Percentiles rank a stretch among this genome's conserved stretches.
Conservation (phyloP, 1,140 invertebrate species). For the Neotoxoptera formosana region DNA sequence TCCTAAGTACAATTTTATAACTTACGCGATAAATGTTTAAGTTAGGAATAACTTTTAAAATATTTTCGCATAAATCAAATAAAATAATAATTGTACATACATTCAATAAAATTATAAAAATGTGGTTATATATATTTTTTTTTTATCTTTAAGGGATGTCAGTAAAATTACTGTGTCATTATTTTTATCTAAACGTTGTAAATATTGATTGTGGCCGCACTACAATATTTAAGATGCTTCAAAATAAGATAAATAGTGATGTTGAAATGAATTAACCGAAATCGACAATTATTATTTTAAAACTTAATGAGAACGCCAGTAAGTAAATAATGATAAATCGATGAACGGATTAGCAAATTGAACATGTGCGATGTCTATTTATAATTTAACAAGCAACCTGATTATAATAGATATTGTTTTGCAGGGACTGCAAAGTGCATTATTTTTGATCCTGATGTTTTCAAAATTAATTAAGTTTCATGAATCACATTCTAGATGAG, state of each 20-base stretch:
- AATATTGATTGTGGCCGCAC: neutral
- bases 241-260: slow-evolving; percentile 7
- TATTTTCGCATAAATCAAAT: neutral
- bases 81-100: neutral
- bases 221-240: neutral
- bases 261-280: slow-evolving; percentile 4
- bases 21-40: neutral
- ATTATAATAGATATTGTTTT: neutral
- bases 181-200: neutral
- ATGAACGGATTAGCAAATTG: neutral
- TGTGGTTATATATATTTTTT: neutral
- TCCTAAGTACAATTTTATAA: neutral
- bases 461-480: neutral
- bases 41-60: neutral
- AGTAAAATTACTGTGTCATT: neutral
- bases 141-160: neutral
- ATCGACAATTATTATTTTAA: neutral
- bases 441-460: neutral
- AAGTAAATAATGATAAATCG: slow-evolving; percentile 1
- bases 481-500: neutral
- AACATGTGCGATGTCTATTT: neutral
- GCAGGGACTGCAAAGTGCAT: neutral
- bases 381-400: neutral
- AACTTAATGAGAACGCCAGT: neutral
- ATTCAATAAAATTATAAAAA: too few species aligned